A percentile compares a stretch with the other conserved stretches of the same genome.
phyloP scores from a whole-genome alignment of 37 sponge, comb jelly and placozoan species.

The Spongilla lacustris region DNA sequence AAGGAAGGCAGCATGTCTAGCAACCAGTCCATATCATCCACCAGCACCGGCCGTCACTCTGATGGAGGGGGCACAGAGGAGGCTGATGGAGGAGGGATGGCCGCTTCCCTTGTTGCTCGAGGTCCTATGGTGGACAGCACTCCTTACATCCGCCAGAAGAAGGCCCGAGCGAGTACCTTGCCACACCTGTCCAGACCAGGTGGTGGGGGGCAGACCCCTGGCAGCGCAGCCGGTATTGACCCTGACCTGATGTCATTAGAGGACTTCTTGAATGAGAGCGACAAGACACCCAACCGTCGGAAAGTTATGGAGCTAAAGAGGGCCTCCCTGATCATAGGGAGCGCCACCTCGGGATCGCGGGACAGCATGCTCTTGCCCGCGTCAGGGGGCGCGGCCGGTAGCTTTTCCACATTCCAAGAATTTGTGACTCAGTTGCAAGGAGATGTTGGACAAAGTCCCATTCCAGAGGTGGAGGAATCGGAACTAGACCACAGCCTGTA shows the following conservation, averaged over 20 bases:
- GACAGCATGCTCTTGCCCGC: conserved; percentile 43
- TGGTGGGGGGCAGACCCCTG: neutral
- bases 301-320: conserved; percentile 67
- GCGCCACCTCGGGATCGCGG: conserved; percentile 42
- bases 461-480: conserved; percentile 48
- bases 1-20: conserved; percentile 59
- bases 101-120: conserved; percentile 11
- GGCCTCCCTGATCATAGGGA: conserved; percentile 48
- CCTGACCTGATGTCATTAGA: conserved; percentile 72
- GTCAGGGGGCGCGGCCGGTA: neutral
- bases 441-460: conserved; percentile 26
- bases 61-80: conserved; percentile 42
- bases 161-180: conserved; percentile 28
- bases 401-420: conserved; percentile 35
- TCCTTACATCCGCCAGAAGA: conserved; percentile 24
- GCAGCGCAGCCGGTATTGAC: neutral
- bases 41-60: conserved; percentile 44
- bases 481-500: neutral
- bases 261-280: conserved; percentile 77
- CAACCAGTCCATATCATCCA: conserved; percentile 62
- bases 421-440: conserved; percentile 27
- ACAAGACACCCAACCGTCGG: conserved; percentile 74
- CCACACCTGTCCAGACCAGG: conserved; percentile 6
- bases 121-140: conserved; percentile 28
- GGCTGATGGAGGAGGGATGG: neutral